These are phyloP conservation scores for Megaceryle alcyon DNA, from an alignment of 2,797 vertebrate species.

Conservation along the genomic window DNA sequence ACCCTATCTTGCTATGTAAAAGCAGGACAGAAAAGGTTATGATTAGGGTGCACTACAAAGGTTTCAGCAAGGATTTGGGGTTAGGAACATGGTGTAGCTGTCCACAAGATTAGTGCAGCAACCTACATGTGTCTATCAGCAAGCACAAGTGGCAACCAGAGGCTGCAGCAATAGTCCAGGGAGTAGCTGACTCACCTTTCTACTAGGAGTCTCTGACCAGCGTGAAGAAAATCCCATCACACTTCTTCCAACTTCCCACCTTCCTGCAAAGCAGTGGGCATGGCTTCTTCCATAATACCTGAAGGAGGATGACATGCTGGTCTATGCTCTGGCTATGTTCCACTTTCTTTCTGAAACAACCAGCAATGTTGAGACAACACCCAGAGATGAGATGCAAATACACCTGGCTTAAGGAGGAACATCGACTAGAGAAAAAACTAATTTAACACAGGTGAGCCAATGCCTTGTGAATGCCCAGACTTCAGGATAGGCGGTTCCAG, in stretches of 20 bases:
- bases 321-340: neutral
- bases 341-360: neutral
- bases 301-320: neutral
- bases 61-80: neutral
- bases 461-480: neutral
- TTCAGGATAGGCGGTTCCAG: neutral
- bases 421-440: neutral
- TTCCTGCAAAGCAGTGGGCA: neutral
- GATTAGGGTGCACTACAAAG: neutral
- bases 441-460: neutral
- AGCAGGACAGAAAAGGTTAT: neutral
- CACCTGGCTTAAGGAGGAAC: neutral
- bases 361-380: fast-evolving
- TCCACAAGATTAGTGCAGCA: neutral
- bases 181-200: neutral
- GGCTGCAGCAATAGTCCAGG: neutral
- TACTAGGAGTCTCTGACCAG: neutral
- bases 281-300: neutral
- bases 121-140: fast-evolving
- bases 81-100: neutral
- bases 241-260: neutral
- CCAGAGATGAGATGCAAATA: neutral
- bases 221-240: neutral
- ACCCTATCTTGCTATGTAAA: neutral
- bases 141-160: neutral